Evolutionary conservation across 2,888 invertebrate genomes (phyloP).

Genomic region (Phalera bucephala): DNA sequence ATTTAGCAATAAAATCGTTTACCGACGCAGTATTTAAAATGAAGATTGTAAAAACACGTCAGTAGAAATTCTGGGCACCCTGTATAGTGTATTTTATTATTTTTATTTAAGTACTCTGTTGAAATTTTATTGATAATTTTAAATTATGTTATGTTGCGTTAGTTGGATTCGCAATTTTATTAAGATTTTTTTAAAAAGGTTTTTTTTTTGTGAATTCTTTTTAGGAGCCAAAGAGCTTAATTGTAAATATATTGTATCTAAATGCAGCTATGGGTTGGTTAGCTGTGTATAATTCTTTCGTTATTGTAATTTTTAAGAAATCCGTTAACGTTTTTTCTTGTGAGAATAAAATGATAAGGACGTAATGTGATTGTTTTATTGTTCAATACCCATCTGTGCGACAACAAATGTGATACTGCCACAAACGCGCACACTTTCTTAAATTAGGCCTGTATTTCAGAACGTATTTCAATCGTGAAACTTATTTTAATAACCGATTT

Average conservation of each 20-base stretch:
- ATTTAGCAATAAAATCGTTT: conserved; percentile 52
- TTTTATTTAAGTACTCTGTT: conserved; percentile 58
- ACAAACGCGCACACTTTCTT: no score
- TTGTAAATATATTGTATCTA: conserved; percentile 66
- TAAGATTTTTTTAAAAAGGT: conserved; percentile 31
- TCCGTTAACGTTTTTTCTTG: conserved; percentile 83
- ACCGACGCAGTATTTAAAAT: conserved; percentile 37
- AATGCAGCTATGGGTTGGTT: conserved; percentile 56
- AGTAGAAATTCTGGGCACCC: conserved; percentile 23
- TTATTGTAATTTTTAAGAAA: conserved; percentile 80
- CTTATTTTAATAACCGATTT: no score
- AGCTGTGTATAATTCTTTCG: conserved; percentile 71
- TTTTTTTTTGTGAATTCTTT: conserved; percentile 66
- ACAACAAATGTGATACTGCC: no score
- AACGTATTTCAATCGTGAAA: no score
- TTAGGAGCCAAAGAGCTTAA: conserved; percentile 81
- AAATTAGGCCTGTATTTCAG: no score
- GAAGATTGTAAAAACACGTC: conserved; percentile 27
- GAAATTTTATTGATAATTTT: conserved; percentile 77
- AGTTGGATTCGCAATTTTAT: conserved; percentile 68
- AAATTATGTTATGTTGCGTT: conserved; percentile 70
- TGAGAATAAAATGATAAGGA: conserved; percentile 76
- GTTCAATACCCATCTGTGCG: no score
- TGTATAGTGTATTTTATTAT: conserved; percentile 43
- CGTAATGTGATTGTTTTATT: conserved; percentile 39